Conservation (phyloP, 2,113 vertebrate species). For the Xiphias gladius region DNA sequence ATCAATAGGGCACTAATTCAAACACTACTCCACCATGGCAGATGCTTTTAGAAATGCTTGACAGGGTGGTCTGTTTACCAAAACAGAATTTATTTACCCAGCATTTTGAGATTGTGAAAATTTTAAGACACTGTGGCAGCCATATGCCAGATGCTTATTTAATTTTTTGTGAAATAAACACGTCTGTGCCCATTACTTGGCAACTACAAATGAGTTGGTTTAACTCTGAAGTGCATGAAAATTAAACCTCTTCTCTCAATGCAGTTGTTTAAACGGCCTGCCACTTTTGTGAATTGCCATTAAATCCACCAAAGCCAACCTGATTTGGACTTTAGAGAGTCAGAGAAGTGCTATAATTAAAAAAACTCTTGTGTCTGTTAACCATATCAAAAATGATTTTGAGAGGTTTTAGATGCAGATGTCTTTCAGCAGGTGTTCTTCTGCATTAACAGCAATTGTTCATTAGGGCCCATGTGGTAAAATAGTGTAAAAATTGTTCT, state of each 20-base stretch:
- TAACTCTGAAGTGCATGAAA: constrained; percentile 45
- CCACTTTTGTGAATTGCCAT: constrained; percentile 44
- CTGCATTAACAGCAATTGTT: constrained; percentile 47
- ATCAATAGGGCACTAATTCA: constrained; percentile 40
- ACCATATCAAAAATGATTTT: constrained; percentile 40
- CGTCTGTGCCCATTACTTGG: constrained; percentile 20
- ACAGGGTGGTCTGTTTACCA: constrained; percentile 25
- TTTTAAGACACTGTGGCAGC: constrained; percentile 8
- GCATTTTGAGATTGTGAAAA: constrained; percentile 20
- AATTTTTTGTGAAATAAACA: constrained; percentile 45
- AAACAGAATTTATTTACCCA: constrained; percentile 33
- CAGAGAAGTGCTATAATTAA: constrained; percentile 50
- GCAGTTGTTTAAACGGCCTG: constrained; percentile 10
- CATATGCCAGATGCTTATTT: constrained; percentile 33
- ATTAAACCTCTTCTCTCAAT: constrained; percentile 32
- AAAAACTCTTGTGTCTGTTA: constrained; percentile 38
- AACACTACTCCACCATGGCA: constrained; percentile 11
- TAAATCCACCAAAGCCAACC: constrained; percentile 41
- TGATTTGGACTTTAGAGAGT: constrained; percentile 34
- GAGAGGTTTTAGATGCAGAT: constrained; percentile 42
- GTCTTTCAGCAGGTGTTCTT: constrained; percentile 12
- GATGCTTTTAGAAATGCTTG: constrained; percentile 17
- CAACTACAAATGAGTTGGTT: constrained; percentile 36
- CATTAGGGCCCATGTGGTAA: constrained; percentile 46
- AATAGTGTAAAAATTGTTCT: constrained; percentile 32